Percentiles rank a stretch among this genome's conserved stretches.
Conservation (phyloP, 1,140 invertebrate genomes). For the Polypedilum pembai region DNA sequence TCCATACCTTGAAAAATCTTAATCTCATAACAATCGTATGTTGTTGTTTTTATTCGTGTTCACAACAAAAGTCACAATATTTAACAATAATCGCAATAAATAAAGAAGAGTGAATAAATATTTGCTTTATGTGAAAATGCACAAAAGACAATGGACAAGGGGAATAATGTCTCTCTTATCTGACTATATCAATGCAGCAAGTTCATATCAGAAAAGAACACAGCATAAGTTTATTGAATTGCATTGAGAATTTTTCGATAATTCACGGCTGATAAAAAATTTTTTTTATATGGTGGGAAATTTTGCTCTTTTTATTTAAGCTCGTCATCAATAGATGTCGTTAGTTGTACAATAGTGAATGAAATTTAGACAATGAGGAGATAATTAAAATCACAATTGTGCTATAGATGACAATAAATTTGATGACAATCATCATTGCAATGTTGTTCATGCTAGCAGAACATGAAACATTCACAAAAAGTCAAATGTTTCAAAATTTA, state of each 20-base stretch:
- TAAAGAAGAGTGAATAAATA: background rate
- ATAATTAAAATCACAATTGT: background rate
- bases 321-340: background rate
- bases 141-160: background rate
- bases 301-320: background rate
- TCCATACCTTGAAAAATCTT: too few relatives aligned
- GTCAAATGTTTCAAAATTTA: background rate
- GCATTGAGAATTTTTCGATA: background rate
- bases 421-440: too few relatives aligned
- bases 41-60: background rate
- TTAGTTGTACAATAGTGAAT: background rate
- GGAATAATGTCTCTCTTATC: background rate
- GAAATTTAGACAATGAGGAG: background rate
- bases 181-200: background rate
- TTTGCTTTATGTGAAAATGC: background rate
- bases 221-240: background rate
- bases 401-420: background rate
- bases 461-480: background rate
- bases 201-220: background rate
- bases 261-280: background rate
- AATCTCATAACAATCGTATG: background rate
- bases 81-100: background rate
- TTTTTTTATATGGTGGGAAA: background rate
- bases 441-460: background rate
- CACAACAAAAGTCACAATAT: conserved; percentile 1